Evolutionary conservation across 2,797 vertebrate genomes (phyloP), one percentile per base, ranked within the genome.

Genomic region (Merluccius polli): DNA sequence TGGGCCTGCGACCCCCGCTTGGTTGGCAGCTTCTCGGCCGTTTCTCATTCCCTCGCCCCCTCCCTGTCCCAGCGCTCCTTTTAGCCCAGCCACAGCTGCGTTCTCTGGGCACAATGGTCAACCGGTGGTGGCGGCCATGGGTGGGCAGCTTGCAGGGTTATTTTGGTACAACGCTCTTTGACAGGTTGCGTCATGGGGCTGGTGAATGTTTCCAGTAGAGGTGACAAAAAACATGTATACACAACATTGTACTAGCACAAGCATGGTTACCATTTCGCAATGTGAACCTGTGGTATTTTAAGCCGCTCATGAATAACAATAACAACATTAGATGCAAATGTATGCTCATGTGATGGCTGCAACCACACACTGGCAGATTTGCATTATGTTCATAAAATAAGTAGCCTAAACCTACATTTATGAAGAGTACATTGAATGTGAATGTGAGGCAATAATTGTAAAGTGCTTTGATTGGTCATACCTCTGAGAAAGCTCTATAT

Each of bases 111-210:
- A 79, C 78, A 78, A 83, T 75, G 75, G 73, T 72, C 75, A 69
- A 31, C 52, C 74, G 59, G 12, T 35, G 44, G 78, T 75, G 75
- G 70, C 71, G 75, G 70, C 71, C 71, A 63, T 41, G 38, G 74
- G 36, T 48, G 80, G 81, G 80, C 71, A 76, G 75, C 76, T 18
- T 18, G 21, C 16, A 33, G 52, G 78, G 83, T 89, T 88, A 87
- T 91, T 91, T 89, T 84, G 32, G 78, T 89, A 76, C 59, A 74
- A 79, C 77, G 83, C 74, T 82, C 75, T 83, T 79, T 84, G 82
- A 80, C 84, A 77, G 75, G 78, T 90, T 90, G 81, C 87, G 75
- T 91, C 84, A 77, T 78, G 73, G 27, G 77, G 9, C 59, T 27
- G 79, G 87, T 82, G 78, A 74, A 83, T 75, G 80, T 70, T 83